Evolutionary conservation across 1,140 invertebrate species (phyloP).

Genomic region (Euwallacea similis): DNA sequence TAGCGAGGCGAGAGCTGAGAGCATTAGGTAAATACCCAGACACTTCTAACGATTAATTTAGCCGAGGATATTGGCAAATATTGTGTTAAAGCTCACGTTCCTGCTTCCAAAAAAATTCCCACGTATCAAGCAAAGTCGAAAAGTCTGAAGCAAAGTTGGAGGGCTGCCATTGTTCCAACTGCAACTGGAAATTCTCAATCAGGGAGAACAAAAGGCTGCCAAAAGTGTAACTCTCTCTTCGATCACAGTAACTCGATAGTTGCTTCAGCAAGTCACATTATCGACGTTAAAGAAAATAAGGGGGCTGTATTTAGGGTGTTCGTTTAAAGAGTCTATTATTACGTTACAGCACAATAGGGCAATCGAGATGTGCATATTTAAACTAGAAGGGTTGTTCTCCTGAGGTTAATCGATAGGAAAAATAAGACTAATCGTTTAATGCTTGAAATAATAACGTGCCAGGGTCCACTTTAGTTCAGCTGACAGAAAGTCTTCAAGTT

Average conservation of each 20-base stretch:
- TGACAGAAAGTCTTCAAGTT: not conserved
- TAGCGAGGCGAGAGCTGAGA: not conserved
- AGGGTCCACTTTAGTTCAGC: not conserved
- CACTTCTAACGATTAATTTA: no score
- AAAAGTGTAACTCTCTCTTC: conserved; percentile 22
- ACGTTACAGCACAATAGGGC: conserved; percentile 29
- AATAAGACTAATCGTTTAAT: conserved; percentile 32
- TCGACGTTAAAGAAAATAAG: conserved; percentile 23
- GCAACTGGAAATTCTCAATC: not conserved
- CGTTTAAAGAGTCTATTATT: conserved; percentile 34
- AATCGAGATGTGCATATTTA: conserved; percentile 35
- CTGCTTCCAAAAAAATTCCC: no score
- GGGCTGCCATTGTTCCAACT: not conserved
- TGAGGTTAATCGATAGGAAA: conserved; percentile 31
- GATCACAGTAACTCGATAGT: conserved; percentile 2
- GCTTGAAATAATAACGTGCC: conserved; percentile 20
- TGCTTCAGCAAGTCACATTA: conserved; percentile 15
- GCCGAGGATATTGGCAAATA: no score
- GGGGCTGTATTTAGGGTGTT: conserved; percentile 30
- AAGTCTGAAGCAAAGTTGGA: not conserved
- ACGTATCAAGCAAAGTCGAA: no score
- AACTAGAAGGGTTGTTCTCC: conserved; percentile 30
- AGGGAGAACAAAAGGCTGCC: conserved; percentile 19
- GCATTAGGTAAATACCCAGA: no score
- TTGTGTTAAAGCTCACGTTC: no score